Base-by-base conservation (phyloP, 2,888 invertebrate genomes). In the Cryptocheilus praepositus region DNA sequence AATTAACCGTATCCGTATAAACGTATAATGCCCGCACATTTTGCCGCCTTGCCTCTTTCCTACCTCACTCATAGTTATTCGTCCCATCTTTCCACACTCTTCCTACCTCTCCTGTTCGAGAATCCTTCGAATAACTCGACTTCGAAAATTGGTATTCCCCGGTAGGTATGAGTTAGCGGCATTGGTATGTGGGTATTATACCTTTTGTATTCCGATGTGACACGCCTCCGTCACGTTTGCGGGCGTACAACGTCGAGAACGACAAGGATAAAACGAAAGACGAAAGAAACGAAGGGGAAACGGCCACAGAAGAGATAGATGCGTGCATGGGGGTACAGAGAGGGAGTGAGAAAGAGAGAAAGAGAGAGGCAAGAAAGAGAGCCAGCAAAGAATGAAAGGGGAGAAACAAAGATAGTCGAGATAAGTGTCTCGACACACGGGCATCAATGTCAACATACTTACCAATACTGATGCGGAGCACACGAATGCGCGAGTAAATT, bases 191-290 rank as follows among this genome's bases (percentile, higher is more conserved):
- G 80, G 79, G 68, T 74, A 83, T 82, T 80, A 81, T 81, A 81
- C 76, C 81, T 82, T 76, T 82, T 81, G 83, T 82, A 80, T 83
- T 81, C 82, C 76, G 78, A 81, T 80, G 83, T 76, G 86, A 84
- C 86, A 84, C 86, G 84, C 85, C 86, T 79, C 81, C 82, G 85
- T 86, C 86, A 85, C 86, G 85, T 85, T 84, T 82, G 80, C 81
- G 79, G 79, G 58, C 71, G 71, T 74, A 74, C 68, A 65, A 69
- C 68, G 55, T 25, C 19, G 25, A 53, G 13, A 53, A 25, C 53
- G 49, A 18, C 8, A 18, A 15, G 25, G 53, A 18, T 19, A 28
- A 25, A 54, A 22, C 19, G 25, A 54, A 28, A 54, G 44, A 55
- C 53, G 54, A 44, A 3, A 55, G 45, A 61, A 49, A 46, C 18